Conservation (phyloP, 2,113 vertebrate species). For the Sus scrofa region DNA sequence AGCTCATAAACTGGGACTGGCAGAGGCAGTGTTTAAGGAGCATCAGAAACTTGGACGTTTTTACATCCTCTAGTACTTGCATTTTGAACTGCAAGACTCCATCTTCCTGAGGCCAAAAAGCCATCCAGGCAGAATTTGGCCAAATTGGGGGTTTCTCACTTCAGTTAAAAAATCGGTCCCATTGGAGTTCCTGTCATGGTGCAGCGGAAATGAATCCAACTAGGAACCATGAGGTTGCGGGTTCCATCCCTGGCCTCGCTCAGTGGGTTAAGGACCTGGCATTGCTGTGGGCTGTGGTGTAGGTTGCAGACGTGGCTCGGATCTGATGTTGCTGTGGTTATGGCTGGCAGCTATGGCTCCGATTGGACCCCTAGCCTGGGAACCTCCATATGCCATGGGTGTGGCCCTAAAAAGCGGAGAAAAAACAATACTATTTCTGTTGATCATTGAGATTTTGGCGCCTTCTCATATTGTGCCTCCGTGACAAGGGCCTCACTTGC, state of each 20-base stretch:
- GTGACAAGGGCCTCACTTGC: background rate
- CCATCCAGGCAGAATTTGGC: background rate
- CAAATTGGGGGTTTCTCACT: background rate
- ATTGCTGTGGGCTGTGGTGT: too few relatives aligned
- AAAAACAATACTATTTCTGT: background rate
- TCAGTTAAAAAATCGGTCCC: background rate
- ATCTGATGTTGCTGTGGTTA: too few relatives aligned
- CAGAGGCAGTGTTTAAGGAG: rapidly evolving
- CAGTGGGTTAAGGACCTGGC: too few relatives aligned
- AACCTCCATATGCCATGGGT: too few relatives aligned
- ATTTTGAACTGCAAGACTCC: background rate
- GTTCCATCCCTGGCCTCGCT: too few relatives aligned
- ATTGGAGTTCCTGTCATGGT: too few relatives aligned
- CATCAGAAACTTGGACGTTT: background rate
- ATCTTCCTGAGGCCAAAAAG: background rate
- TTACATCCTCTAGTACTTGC: background rate
- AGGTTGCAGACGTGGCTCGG: too few relatives aligned
- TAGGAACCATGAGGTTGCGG: too few relatives aligned
- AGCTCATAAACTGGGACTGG: rapidly evolving
- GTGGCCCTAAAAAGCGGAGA: too few relatives aligned
- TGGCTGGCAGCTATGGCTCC: too few relatives aligned
- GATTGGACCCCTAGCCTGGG: too few relatives aligned
- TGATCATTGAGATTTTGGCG: rapidly evolving
- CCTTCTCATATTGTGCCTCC: background rate
- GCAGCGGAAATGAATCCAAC: too few relatives aligned